phyloP scores from a whole-genome alignment of 2,797 vertebrate species.

The Pampus argenteus region DNA sequence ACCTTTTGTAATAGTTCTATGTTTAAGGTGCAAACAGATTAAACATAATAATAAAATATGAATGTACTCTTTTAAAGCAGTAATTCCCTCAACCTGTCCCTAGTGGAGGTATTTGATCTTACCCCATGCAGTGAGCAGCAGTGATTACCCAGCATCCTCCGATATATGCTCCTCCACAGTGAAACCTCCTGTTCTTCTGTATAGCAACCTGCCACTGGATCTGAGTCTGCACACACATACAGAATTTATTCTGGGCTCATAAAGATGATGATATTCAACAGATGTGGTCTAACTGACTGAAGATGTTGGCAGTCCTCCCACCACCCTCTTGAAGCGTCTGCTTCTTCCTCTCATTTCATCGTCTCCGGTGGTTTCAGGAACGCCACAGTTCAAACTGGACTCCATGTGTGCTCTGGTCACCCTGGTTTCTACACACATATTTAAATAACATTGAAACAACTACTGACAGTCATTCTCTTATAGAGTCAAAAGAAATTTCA shows the following conservation, averaged over 20 bases:
- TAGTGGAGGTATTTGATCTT: conserved; percentile 6
- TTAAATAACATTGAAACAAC: neutral
- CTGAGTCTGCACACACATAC: conserved; percentile 78
- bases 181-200: conserved; percentile 60
- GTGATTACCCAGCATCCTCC: conserved; percentile 92
- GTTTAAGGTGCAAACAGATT: too few relatives aligned
- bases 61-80: too few relatives aligned
- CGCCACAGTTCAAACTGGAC: conserved; percentile 82
- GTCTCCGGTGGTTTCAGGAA: conserved; percentile 45
- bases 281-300: conserved; percentile 48
- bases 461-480: too few relatives aligned
- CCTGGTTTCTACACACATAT: conserved; percentile 41
- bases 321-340: conserved; percentile 43
- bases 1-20: too few relatives aligned
- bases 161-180: conserved; percentile 89
- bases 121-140: conserved; percentile 92
- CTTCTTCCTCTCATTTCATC: conserved; percentile 21
- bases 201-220: conserved; percentile 92
- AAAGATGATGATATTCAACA: neutral
- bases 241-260: neutral
- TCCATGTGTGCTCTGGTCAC: conserved; percentile 60
- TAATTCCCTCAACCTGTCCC: too few relatives aligned
- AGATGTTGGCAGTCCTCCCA: conserved; percentile 54
- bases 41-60: too few relatives aligned
- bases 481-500: too few relatives aligned